Evolutionary conservation across 2,797 vertebrate species (phyloP).

Genomic region (Malurus leucopterus): DNA sequence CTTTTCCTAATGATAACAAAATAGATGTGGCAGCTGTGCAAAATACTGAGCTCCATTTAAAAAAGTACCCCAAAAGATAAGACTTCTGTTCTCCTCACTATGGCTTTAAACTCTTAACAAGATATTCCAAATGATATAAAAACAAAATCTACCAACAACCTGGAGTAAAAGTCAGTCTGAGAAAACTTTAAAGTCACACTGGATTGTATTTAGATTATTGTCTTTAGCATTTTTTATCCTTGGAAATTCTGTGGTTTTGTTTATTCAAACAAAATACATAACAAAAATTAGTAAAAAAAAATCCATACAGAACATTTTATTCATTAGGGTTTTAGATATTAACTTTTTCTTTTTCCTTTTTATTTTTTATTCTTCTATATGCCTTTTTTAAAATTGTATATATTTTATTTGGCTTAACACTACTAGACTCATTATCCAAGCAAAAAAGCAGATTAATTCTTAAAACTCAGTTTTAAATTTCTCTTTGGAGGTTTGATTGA

Average conservation of each 20-base stretch:
- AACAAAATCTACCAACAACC: neutral
- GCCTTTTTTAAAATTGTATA: fast-evolving
- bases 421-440: neutral
- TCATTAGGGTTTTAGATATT: neutral
- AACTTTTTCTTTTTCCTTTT: neutral
- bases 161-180: neutral
- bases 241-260: neutral
- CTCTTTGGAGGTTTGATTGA: neutral
- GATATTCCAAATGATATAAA: neutral
- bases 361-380: neutral
- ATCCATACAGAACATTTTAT: neutral
- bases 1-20: neutral
- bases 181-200: neutral
- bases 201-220: neutral
- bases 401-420: neutral
- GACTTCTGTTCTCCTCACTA: neutral
- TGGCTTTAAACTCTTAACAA: neutral
- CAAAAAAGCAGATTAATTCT: neutral
- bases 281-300: neutral
- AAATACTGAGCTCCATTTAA: neutral
- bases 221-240: neutral
- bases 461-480: neutral
- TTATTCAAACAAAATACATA: neutral
- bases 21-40: neutral
- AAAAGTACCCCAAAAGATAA: neutral